These are phyloP conservation scores for Haliclystus octoradiatus DNA, from an alignment of 30 jellyfish, hydroid and myxozoan genomes.

Conservation along the genomic window DNA sequence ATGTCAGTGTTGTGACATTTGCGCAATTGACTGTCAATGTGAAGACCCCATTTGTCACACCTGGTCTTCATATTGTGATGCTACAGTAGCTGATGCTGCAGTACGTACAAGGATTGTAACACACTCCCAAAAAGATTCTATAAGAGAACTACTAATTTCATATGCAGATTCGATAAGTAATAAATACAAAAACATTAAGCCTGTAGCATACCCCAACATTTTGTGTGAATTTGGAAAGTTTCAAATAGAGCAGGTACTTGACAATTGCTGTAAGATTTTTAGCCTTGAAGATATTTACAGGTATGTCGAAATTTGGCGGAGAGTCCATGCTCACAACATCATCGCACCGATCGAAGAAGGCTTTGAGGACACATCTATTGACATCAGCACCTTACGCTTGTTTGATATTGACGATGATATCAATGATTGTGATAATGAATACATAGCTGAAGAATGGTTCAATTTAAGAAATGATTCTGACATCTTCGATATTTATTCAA, in stretches of 20 bases:
- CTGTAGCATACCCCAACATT: conserved; percentile 12
- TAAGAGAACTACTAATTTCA: conserved; percentile 14
- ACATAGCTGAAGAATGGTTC: conserved; percentile 10
- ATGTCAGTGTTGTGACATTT: conserved; percentile 19
- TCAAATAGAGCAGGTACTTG: conserved; percentile 6
- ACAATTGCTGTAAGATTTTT: conserved; percentile 1
- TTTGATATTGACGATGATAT: neutral
- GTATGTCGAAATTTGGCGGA: conserved; percentile 11
- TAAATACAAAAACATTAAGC: neutral
- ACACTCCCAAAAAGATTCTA: conserved; percentile 4
- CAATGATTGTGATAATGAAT: too few species aligned
- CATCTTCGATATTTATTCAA: neutral
- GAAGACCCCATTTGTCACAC: too few species aligned
- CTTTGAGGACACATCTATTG: conserved; percentile 4
- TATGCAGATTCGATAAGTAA: neutral
- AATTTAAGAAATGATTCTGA: conserved; percentile 14
- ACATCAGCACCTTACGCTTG: neutral
- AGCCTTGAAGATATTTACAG: conserved; percentile 2
- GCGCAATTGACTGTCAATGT: conserved; percentile 22
- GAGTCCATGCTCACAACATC: conserved; percentile 3
- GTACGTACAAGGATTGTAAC: neutral
- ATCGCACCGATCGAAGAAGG: neutral
- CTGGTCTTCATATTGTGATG: neutral
- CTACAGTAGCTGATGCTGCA: neutral
- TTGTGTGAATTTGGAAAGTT: conserved; percentile 20